Conservation (phyloP, 2,113 vertebrate genomes). For the Larimichthys crocea region DNA sequence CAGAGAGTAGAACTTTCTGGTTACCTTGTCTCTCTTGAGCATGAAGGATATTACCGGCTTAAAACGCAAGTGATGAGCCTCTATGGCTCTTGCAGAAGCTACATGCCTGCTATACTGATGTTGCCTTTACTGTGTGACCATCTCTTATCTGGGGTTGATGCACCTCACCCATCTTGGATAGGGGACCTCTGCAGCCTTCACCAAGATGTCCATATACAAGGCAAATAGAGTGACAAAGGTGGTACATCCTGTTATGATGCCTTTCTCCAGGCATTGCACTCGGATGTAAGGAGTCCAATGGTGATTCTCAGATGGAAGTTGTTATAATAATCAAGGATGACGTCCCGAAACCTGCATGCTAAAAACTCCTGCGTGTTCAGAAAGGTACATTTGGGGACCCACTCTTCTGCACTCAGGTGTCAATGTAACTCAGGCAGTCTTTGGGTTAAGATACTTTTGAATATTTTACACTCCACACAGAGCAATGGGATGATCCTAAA, state of each 20-base stretch:
- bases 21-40: not conserved
- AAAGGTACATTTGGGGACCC: no score
- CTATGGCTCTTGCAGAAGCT: not conserved
- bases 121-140: not conserved
- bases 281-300: not conserved
- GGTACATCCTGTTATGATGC: not conserved
- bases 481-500: not conserved
- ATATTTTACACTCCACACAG: not conserved
- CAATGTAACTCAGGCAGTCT: not conserved
- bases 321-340: not conserved
- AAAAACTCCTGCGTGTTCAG: not conserved
- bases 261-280: not conserved
- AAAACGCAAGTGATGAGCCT: not conserved
- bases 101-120: not conserved
- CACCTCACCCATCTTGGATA: not conserved
- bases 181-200: not conserved
- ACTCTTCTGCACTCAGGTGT: not conserved
- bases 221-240: not conserved
- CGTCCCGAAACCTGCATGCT: not conserved
- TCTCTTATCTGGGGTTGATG: not conserved
- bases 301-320: not conserved
- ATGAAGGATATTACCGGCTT: not conserved
- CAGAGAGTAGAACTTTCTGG: not conserved
- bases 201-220: not conserved
- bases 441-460: not conserved